phyloP scores from a whole-genome alignment of 2,113 vertebrate genomes.

The Mellivora capensis region DNA sequence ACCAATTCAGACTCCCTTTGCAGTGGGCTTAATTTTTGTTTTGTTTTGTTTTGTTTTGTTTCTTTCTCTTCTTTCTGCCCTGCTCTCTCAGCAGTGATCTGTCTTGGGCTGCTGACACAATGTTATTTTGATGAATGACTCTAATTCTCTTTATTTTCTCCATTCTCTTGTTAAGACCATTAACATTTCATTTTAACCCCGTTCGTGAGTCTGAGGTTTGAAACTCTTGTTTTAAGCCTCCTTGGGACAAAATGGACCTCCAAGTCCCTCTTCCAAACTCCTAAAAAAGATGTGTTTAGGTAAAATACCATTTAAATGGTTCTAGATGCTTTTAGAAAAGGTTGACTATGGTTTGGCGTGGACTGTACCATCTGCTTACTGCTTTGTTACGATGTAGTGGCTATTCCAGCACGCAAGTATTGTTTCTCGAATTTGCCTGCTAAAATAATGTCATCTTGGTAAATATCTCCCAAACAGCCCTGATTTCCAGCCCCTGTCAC shows the following conservation, averaged over 20 bases:
- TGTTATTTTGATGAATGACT: constrained; percentile 56
- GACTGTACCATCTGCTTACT: not conserved
- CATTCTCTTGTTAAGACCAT: constrained; percentile 33
- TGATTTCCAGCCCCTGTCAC: not conserved
- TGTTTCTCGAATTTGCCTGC: not conserved
- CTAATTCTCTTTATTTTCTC: constrained; percentile 45
- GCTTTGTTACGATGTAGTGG: not conserved
- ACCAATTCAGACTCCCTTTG: not conserved
- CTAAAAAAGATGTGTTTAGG: not conserved
- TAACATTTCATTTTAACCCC: constrained; percentile 48
- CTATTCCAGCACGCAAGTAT: not conserved
- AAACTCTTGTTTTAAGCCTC: constrained; percentile 22
- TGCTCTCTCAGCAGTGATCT: not conserved
- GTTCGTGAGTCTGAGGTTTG: not conserved
- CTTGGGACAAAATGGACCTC: not conserved
- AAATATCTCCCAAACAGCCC: not conserved
- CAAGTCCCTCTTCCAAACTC: not conserved
- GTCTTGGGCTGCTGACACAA: constrained; percentile 34
- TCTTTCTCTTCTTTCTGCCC: not conserved
- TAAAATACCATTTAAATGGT: not conserved
- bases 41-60: not conserved
- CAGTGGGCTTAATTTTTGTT: not conserved
- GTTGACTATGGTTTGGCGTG: not conserved
- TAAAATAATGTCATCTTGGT: not conserved
- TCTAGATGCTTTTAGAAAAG: constrained; percentile 3